Conservation (phyloP, 2,797 vertebrate species). For the Ptychadena robeensis region DNA sequence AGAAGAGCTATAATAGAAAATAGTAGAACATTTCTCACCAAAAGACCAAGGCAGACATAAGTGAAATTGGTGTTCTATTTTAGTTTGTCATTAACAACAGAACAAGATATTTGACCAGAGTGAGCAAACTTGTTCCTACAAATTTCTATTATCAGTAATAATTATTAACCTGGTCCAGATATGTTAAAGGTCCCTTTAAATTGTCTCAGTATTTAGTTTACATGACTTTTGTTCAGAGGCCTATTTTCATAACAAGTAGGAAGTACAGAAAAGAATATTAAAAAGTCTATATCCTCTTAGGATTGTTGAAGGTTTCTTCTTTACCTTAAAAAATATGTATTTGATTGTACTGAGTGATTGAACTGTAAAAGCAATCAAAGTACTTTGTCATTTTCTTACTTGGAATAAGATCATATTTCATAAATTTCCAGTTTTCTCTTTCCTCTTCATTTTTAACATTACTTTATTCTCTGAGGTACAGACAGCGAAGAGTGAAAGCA, state of each 20-base stretch:
- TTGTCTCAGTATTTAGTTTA: too few species aligned
- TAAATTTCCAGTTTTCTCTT: slow-evolving; percentile 20
- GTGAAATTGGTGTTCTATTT: neutral
- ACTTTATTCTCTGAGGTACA: slow-evolving; percentile 42
- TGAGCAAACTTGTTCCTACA: too few species aligned
- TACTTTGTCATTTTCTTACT: slow-evolving; percentile 21
- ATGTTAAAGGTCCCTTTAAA: too few species aligned
- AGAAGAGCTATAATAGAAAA: too few species aligned
- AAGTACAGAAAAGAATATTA: neutral
- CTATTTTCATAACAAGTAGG: neutral
- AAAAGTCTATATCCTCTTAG: neutral
- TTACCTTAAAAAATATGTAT: slow-evolving; percentile 10
- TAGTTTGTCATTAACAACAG: too few species aligned
- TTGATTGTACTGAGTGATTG: neutral
- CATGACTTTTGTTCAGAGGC: too few species aligned
- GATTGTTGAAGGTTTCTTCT: neutral
- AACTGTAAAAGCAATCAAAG: slow-evolving; percentile 44
- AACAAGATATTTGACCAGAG: too few species aligned
- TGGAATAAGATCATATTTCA: slow-evolving; percentile 34
- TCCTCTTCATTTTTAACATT: slow-evolving; percentile 48
- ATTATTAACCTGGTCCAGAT: too few species aligned
- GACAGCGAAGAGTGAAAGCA: slow-evolving; percentile 27
- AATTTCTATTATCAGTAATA: too few species aligned
- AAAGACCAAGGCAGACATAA: neutral
- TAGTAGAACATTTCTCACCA: neutral